A percentile compares a stretch with the other conserved stretches of the same genome.
Conservation (phyloP, 2,797 vertebrate genomes). For the Eospalax fontanierii region DNA sequence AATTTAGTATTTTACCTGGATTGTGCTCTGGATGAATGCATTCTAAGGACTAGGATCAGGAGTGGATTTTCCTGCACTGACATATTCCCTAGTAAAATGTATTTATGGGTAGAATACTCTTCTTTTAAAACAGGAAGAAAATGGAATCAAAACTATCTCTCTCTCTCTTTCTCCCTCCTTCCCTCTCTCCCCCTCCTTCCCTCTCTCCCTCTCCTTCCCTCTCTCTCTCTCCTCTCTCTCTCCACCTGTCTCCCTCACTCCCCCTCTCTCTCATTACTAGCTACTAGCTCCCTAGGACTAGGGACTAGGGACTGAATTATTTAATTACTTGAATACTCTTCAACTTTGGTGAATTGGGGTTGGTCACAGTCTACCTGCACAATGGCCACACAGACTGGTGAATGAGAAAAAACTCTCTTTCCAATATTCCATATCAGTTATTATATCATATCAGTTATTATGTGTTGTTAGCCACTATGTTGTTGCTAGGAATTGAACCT, state of each 20-base stretch:
- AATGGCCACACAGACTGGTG: background rate
- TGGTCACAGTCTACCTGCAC: background rate
- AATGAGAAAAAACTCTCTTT: background rate
- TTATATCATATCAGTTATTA: background rate
- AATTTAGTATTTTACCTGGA: background rate
- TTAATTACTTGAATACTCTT: constrained; percentile 8
- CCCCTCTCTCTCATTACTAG: no score
- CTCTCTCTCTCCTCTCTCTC: background rate
- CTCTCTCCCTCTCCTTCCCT: no score
- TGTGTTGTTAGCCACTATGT: background rate
- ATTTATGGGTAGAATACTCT: background rate
- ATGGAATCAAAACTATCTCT: background rate
- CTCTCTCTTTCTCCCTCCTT: no score
- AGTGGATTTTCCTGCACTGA: background rate
- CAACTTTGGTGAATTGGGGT: constrained; percentile 13
- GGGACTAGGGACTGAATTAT: constrained; percentile 27
- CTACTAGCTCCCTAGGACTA: no score
- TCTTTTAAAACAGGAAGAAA: constrained; percentile 61
- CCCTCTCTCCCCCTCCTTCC: no score
- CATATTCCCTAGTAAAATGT: background rate
- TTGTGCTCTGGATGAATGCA: background rate
- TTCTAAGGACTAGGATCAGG: background rate
- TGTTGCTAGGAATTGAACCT: background rate
- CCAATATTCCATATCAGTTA: background rate
- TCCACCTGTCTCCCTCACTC: no score